A percentile compares a stretch with the other conserved stretches of the same genome.
These are phyloP conservation scores for Pluvialis apricaria DNA, from an alignment of 2,113 vertebrate genomes.

Conservation along the genomic window DNA sequence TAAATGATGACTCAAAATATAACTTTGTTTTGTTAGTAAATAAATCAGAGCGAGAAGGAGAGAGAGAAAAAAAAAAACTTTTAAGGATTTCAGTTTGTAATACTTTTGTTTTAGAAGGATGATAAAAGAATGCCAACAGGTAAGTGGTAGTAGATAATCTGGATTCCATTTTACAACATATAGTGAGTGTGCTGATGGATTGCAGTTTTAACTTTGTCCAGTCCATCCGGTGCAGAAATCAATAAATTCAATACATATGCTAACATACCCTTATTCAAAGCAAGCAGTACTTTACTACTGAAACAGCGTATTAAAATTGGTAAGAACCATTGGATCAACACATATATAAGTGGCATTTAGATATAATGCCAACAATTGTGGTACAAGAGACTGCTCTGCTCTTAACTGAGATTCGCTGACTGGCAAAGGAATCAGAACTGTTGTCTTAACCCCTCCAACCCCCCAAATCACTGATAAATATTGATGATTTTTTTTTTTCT, in stretches of 20 bases:
- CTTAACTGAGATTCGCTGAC: not conserved
- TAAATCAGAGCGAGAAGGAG: not conserved
- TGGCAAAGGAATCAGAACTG: not conserved
- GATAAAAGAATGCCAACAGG: not conserved
- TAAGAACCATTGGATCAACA: not conserved
- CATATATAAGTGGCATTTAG: not conserved
- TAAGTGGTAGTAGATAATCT: not conserved
- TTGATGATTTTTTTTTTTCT: not conserved
- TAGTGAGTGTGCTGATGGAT: accelerated
- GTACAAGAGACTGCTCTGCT: not conserved
- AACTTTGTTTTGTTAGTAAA: not conserved
- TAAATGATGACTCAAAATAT: not conserved
- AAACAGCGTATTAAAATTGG: not conserved
- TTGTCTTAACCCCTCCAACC: not conserved
- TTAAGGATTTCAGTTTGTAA: not conserved
- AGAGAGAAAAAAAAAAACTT: not conserved
- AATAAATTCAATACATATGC: not conserved
- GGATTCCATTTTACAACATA: not conserved
- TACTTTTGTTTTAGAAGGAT: not conserved
- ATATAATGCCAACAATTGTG: not conserved
- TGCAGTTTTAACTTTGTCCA: not conserved
- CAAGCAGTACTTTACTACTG: not conserved
- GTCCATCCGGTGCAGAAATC: not conserved
- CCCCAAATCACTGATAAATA: not conserved
- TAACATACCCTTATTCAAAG: not conserved